Base-by-base conservation (phyloP, 2,113 vertebrate genomes). In the Austrofundulus limnaeus region DNA sequence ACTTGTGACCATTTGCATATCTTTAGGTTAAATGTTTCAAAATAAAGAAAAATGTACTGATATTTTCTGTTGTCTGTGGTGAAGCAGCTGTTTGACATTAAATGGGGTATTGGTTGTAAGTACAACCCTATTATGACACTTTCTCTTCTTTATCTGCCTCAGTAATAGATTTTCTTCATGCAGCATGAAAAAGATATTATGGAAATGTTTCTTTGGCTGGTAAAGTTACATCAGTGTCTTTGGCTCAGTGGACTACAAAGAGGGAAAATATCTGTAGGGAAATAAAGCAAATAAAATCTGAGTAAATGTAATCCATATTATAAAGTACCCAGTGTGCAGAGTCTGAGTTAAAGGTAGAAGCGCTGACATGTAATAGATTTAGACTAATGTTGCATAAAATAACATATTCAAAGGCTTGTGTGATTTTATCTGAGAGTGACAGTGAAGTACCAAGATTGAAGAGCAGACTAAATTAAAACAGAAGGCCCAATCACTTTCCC, bases 161-260 rank as follows among this genome's bases (percentile, higher is more conserved):
- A 21, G 56, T 70, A 75, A 83, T 69, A 70, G 60, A 66, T 59
- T 80, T 41, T 51, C 48, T 68, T 46, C 15, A 50, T 1, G 5
- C 42, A 71, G 47, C 21, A 58, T 69, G 60, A 78, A 74, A 66
- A 51, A 48, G 28, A 72, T 34, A 63, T 70, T 68, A 62, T 82
- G 38, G 77, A 84, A 81, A 57, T 38, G 15, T 77, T 81, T 78
- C 42, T 72, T 46, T 72, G 53, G 71, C 74, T 45, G 1, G 67
- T 34, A 64, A 73, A 82, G 86, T 80, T 63, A 78, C 66, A 78
- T 73, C 68, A 71, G 41, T 70, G 72, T 77, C 78, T 72, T 83
- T 74, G 57, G 67, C 69, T 76, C 37, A 20, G 72, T 31, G 28
- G 9, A 67, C 25, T 42, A 78, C 50, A 85, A 75, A 77, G 53